These are phyloP conservation scores for Drosophila atripex DNA, from an alignment of 2,888 invertebrate genomes.

Conservation along the genomic window DNA sequence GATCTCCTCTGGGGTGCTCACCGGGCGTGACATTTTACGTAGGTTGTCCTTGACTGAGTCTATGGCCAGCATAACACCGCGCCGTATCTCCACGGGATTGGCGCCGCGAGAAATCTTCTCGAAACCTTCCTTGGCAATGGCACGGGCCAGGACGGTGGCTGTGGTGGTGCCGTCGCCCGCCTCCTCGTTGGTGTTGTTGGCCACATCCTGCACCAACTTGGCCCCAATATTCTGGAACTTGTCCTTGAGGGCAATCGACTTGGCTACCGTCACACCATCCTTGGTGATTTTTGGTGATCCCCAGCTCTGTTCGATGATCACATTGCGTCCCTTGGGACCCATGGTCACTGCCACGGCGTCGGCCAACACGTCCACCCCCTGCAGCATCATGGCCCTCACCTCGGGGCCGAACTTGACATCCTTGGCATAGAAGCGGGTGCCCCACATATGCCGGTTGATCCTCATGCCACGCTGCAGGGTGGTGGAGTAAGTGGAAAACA, in stretches of 20 bases:
- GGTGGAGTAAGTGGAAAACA: slow-evolving; percentile 30
- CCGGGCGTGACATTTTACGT: slow-evolving; percentile 94
- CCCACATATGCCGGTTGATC: slow-evolving; percentile 76
- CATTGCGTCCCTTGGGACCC: slow-evolving; percentile 99
- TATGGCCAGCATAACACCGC: slow-evolving; percentile 97
- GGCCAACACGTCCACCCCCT: slow-evolving; percentile 97
- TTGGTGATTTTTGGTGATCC: slow-evolving; percentile 99
- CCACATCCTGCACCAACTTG: slow-evolving; percentile 98
- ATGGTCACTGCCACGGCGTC: slow-evolving; percentile 99
- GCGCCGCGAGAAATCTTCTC: slow-evolving; percentile 98
- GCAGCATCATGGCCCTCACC: slow-evolving; percentile 97
- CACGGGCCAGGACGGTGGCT: slow-evolving; percentile 97
- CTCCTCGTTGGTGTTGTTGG: slow-evolving; percentile 99
- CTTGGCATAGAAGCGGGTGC: slow-evolving; percentile 91
- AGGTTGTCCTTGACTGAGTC: slow-evolving; percentile 94
- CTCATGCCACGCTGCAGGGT: slow-evolving; percentile 83
- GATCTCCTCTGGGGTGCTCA: slow-evolving; percentile 98
- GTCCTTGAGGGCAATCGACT: slow-evolving; percentile 97
- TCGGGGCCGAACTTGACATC: slow-evolving; percentile 99
- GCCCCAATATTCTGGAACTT: slow-evolving; percentile 99
- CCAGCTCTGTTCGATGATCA: slow-evolving; percentile 99
- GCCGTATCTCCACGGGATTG: slow-evolving; percentile 97
- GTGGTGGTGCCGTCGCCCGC: slow-evolving; percentile 99
- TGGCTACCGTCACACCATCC: slow-evolving; percentile 99
- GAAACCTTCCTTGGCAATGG: slow-evolving; percentile 99